Evolutionary conservation across 2,888 invertebrate species (phyloP).

Genomic region (Byasa hedistus): DNA sequence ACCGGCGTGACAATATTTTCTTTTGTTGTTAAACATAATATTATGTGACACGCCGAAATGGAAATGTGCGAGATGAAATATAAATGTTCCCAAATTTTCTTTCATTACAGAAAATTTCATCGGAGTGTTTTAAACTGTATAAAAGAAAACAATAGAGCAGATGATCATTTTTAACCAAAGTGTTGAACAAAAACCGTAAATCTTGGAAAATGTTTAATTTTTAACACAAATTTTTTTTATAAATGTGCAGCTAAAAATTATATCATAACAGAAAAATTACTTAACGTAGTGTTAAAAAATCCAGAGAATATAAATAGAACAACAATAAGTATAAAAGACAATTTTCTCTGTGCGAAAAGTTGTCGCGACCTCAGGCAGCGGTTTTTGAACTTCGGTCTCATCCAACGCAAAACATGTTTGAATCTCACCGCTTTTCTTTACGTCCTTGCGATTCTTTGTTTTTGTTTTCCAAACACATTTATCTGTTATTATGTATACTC

Average conservation of each 20-base stretch:
- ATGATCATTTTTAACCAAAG: no score
- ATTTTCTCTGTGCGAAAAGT: conserved; percentile 55
- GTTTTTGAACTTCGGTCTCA: conserved; percentile 57
- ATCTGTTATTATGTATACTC: neutral
- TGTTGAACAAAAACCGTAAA: no score
- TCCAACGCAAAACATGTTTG: conserved; percentile 54
- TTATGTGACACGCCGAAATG: neutral
- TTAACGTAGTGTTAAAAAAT: neutral
- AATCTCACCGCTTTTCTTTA: conserved; percentile 48
- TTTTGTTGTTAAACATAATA: conserved; percentile 21
- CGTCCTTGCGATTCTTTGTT: conserved; percentile 12
- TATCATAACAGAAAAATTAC: neutral
- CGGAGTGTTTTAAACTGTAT: no score
- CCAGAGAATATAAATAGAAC: neutral
- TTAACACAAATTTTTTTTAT: no score
- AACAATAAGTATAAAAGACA: conserved; percentile 30
- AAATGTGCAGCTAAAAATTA: neutral
- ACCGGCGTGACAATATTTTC: conserved; percentile 57
- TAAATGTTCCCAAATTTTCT: neutral
- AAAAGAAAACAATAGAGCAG: no score
- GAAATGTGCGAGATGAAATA: neutral
- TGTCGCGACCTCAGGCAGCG: conserved; percentile 61
- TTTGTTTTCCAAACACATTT: conserved; percentile 26
- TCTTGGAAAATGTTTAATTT: no score
- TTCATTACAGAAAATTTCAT: neutral